These are phyloP conservation scores for Himalopsyche phryganea DNA, from an alignment of 1,140 invertebrate genomes.

Conservation along the genomic window DNA sequence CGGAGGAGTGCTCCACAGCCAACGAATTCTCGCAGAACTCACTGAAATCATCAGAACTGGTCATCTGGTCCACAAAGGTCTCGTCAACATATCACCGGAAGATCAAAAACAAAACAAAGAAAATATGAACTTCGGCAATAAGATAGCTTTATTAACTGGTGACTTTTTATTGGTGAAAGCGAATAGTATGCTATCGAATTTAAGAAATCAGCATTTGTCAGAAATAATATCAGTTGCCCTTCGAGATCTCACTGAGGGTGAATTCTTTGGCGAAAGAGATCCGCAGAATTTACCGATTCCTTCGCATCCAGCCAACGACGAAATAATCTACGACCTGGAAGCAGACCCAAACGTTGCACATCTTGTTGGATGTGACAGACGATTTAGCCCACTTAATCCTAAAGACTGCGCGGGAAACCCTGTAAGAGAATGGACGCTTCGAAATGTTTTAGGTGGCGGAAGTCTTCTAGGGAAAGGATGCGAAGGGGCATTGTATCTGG, in stretches of 20 bases:
- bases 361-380: conserved; percentile 35
- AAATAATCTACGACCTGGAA: conserved; percentile 31
- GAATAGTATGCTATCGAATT: conserved; percentile 72
- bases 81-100: conserved; percentile 66
- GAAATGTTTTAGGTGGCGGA: conserved; percentile 71
- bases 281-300: conserved; percentile 74
- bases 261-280: conserved; percentile 78
- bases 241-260: conserved; percentile 76
- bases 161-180: conserved; percentile 85
- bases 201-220: conserved; percentile 70
- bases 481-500: conserved; percentile 74
- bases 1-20: conserved; percentile 66
- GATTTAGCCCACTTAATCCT: conserved; percentile 38
- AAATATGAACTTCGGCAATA: conserved; percentile 72
- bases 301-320: conserved; percentile 56
- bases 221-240: conserved; percentile 79
- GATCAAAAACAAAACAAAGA: conserved; percentile 61
- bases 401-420: conserved; percentile 60
- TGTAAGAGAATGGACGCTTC: conserved; percentile 77
- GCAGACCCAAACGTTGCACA: conserved; percentile 40
- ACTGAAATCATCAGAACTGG: conserved; percentile 95
- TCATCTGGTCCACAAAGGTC: conserved; percentile 84
- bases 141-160: conserved; percentile 84
- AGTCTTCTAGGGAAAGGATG: conserved; percentile 79
- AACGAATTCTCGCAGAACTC: conserved; percentile 82